phyloP scores from a whole-genome alignment of 2,888 invertebrate genomes.

The Cybosia mesomella region DNA sequence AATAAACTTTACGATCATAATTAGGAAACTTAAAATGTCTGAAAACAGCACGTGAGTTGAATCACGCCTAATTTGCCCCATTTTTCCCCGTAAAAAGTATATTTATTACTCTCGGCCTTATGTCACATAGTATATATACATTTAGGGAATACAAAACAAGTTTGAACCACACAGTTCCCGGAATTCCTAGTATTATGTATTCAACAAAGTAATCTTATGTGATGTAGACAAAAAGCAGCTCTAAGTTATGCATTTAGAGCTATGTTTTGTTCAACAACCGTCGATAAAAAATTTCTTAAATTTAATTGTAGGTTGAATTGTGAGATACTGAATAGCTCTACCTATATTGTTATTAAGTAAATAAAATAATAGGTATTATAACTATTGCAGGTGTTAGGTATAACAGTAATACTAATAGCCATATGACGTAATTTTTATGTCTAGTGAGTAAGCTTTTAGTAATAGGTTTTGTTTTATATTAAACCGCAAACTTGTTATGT shows the following conservation, averaged over 20 bases:
- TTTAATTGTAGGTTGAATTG: too few species aligned
- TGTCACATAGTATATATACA: neutral
- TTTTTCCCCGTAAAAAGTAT: neutral
- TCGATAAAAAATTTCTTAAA: too few species aligned
- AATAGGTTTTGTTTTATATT: too few species aligned
- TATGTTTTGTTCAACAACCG: too few species aligned
- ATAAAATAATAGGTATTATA: slow-evolving; percentile 5
- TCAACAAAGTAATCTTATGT: too few species aligned
- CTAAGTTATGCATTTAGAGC: too few species aligned
- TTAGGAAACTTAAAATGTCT: neutral
- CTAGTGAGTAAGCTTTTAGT: neutral
- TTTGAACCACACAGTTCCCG: neutral
- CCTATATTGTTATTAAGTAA: slow-evolving; percentile 7
- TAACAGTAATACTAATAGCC: neutral
- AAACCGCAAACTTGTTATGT: neutral
- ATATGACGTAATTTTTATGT: neutral
- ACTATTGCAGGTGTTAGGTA: slow-evolving; percentile 7
- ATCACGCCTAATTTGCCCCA: neutral
- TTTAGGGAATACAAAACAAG: neutral
- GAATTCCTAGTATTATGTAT: too few species aligned
- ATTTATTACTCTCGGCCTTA: neutral
- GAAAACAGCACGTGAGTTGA: neutral
- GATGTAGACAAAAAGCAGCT: too few species aligned
- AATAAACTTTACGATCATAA: neutral
- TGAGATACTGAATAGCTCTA: too few species aligned